Base-by-base conservation (phyloP, 2,888 invertebrate species). In the Ectemnius lituratus region DNA sequence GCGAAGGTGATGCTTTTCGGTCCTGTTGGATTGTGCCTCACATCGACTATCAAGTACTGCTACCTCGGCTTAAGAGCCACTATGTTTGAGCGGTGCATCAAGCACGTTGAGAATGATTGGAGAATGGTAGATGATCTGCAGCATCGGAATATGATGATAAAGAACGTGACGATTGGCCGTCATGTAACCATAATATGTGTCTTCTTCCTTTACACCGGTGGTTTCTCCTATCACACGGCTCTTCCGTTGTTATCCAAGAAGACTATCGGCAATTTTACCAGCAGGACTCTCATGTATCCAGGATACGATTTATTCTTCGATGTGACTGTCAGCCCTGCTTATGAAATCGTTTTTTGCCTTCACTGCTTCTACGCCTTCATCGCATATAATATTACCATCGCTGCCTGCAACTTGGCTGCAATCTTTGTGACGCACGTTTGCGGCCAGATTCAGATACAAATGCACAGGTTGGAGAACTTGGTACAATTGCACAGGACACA, bases 91-190 rank as follows among this genome's bases (percentile, higher is more conserved):
- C 62, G 70, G 11, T 85, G 85, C 65, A 69, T 86, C 14, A 57
- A 73, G 4, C 77, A 82, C 28, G 64, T 87, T 0, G 74, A 81
- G 28, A 57, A 66, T 0, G 86, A 87, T 47, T 87, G 86, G 87
- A 65, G 67, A 11, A 52, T 6, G 0, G 27, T 16, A 28, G 46
- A 1, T 0, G 27, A 37, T 0, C 13, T 28, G 8, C 18, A 66
- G 0, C 78, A 82, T 67, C 73, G 72, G 0, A 49, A 66, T 8
- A 72, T 79, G 4, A 81, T 81, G 81, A 61, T 20, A 58, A 67
- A 37, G 47, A 75, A 75, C 14, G 73, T 72, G 2, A 65, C 52
- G 1, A 69, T 80, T 28, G 83, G 85, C 5, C 73, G 85, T 13
- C 52, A 47, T 8, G 52, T 87, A 0, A 77, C 81, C 4, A 67